phyloP scores from a whole-genome alignment of 2,797 vertebrate genomes.

The Distichodus sexfasciatus region DNA sequence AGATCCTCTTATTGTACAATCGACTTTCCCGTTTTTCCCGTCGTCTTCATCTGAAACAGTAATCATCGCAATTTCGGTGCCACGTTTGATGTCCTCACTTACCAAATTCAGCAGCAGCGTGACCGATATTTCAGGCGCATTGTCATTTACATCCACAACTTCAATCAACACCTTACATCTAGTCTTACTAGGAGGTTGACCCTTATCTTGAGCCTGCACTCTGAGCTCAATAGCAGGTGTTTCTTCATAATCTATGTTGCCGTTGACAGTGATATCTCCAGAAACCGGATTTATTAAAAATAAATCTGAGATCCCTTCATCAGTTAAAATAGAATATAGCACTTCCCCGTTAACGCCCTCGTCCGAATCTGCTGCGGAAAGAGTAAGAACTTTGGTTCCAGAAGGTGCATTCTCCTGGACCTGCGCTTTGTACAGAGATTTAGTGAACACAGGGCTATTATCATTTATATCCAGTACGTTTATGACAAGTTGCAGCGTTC shows the following conservation, averaged over 20 bases:
- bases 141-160: constrained; percentile 33
- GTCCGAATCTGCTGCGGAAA: constrained; percentile 27
- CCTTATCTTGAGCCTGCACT: constrained; percentile 15
- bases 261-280: not conserved
- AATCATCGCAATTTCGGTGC: constrained; percentile 15
- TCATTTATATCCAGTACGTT: constrained; percentile 44
- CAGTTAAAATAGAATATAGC: constrained; percentile 54
- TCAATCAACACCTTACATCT: constrained; percentile 30
- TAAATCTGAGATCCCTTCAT: not conserved
- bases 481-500: constrained; percentile 26
- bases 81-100: constrained; percentile 22
- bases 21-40: constrained; percentile 14
- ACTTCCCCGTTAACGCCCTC: constrained; percentile 42
- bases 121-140: constrained; percentile 17
- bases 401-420: constrained; percentile 23
- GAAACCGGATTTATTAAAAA: not conserved
- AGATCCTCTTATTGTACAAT: not conserved
- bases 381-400: not conserved
- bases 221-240: not conserved
- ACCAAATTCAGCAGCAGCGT: not conserved
- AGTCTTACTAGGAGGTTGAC: not conserved
- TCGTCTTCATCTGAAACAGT: constrained; percentile 20
- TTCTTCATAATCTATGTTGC: not conserved
- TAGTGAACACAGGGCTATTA: constrained; percentile 41
- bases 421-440: constrained; percentile 39